phyloP scores from a whole-genome alignment of 2,888 invertebrate species.

The Thecocarcelia acutangulata region DNA sequence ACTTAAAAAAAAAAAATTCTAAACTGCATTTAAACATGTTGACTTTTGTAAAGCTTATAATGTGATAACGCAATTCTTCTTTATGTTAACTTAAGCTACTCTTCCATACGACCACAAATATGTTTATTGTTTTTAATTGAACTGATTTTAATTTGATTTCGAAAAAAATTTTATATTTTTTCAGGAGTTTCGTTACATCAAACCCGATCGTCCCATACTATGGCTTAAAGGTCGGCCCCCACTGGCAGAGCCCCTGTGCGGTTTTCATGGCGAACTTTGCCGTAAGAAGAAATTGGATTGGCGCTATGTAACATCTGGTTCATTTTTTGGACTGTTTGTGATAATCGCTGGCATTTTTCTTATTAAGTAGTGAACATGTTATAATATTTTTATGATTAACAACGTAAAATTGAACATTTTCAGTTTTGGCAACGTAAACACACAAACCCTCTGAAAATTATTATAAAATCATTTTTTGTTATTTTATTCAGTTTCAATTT shows the following conservation, averaged over 20 bases:
- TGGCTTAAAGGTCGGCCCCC: conserved; percentile 91
- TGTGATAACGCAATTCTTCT: too few species aligned
- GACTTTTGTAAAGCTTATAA: too few species aligned
- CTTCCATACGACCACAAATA: too few species aligned
- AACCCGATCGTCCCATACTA: conserved; percentile 85
- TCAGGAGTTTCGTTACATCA: conserved; percentile 85
- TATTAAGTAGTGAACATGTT: conserved; percentile 83
- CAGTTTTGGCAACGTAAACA: too few species aligned
- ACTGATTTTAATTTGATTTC: background rate
- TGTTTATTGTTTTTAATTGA: too few species aligned
- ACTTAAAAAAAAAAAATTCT: too few species aligned
- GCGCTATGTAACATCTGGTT: conserved; percentile 85
- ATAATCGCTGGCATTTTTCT: conserved; percentile 86
- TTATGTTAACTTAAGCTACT: too few species aligned
- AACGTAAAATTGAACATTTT: too few species aligned
- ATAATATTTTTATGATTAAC: background rate
- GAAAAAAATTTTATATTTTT: background rate
- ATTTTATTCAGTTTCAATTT: background rate
- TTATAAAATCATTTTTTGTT: too few species aligned
- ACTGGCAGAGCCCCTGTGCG: conserved; percentile 90
- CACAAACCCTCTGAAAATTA: too few species aligned
- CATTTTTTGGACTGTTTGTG: conserved; percentile 85
- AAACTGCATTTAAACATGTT: too few species aligned
- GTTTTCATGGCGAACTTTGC: conserved; percentile 90
- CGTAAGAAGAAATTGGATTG: conserved; percentile 85